Conservation (phyloP, 2,797 vertebrate genomes). For the Hozukius guyotensis region DNA sequence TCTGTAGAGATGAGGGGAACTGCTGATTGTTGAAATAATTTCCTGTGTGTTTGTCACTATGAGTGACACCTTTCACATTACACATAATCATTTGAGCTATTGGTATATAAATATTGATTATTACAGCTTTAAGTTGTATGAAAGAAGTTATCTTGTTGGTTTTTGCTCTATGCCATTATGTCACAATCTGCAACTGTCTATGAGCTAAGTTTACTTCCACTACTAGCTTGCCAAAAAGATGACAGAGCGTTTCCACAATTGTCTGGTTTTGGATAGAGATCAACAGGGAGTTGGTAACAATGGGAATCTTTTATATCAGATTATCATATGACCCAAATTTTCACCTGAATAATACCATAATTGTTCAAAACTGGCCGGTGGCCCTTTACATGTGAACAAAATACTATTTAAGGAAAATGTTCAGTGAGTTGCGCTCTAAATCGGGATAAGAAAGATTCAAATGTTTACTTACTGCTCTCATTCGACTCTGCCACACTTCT, state of each 20-base stretch:
- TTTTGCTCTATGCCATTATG: not conserved
- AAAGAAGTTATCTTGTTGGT: not conserved
- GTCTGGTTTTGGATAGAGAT: not conserved
- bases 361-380: not conserved
- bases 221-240: not conserved
- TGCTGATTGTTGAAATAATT: not conserved
- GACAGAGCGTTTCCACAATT: not conserved
- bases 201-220: not conserved
- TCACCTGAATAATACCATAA: not conserved
- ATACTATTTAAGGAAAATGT: not conserved
- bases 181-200: not conserved
- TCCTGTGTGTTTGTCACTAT: not conserved
- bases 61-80: not conserved
- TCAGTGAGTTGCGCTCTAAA: not conserved
- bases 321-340: not conserved
- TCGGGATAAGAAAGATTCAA: not conserved
- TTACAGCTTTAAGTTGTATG: not conserved
- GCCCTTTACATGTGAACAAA: not conserved
- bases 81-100: not conserved
- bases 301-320: not conserved
- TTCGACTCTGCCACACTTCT: slow-evolving; percentile 93
- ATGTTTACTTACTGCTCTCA: slow-evolving; percentile 88
- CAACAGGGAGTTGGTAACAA: not conserved
- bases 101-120: not conserved
- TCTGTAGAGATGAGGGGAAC: not conserved